These are phyloP conservation scores for Buteo buteo DNA, from an alignment of 2,113 vertebrate genomes.

Conservation along the genomic window DNA sequence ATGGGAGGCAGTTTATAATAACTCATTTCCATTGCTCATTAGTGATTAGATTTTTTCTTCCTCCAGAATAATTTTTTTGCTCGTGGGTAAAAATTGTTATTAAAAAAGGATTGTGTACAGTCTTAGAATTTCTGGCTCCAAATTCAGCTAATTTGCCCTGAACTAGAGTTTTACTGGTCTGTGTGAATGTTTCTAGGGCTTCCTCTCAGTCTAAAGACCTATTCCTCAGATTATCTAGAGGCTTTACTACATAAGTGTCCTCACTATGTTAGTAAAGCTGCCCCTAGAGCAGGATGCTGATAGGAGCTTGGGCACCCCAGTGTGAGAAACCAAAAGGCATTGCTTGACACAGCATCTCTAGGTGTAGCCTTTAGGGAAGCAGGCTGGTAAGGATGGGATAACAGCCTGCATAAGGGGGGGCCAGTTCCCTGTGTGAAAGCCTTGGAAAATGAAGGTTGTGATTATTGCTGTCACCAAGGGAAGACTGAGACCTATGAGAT, in stretches of 20 bases:
- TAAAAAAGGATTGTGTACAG: neutral
- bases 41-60: neutral
- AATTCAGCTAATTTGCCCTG: neutral
- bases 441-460: neutral
- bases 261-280: neutral
- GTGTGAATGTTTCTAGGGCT: neutral
- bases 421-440: neutral
- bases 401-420: neutral
- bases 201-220: neutral
- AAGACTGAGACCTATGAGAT: neutral
- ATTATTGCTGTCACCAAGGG: neutral
- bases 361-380: neutral
- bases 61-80: neutral
- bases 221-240: neutral
- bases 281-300: neutral
- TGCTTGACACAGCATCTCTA: neutral
- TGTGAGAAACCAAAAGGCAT: neutral
- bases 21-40: neutral
- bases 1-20: neutral
- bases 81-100: neutral
- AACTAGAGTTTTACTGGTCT: neutral
- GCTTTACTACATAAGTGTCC: neutral
- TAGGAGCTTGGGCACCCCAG: neutral
- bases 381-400: neutral
- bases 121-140: neutral